These are phyloP conservation scores for Rugalucina vietnamica DNA, from an alignment of 2,888 invertebrate species.

Conservation along the genomic window DNA sequence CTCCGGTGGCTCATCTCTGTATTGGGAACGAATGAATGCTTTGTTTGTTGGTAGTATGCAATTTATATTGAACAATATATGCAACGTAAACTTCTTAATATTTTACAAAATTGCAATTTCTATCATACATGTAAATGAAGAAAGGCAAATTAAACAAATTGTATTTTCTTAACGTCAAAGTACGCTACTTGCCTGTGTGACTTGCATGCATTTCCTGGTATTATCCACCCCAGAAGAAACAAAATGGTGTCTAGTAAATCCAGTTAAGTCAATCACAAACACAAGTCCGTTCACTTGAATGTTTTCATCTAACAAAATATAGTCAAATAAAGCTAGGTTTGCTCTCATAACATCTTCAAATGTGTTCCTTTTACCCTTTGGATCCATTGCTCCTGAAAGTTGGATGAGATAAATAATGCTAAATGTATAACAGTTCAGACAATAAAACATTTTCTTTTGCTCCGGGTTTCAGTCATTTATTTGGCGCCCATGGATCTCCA, in stretches of 20 bases:
- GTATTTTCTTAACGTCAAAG: no score
- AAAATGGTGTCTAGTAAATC: slow-evolving; percentile 61
- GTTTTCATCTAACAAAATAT: slow-evolving; percentile 61
- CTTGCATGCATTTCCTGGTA: slow-evolving; percentile 57
- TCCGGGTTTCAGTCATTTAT: no score
- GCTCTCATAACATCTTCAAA: slow-evolving; percentile 63
- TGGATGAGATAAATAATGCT: background rate
- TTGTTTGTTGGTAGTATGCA: no score
- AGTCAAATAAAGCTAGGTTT: slow-evolving; percentile 59
- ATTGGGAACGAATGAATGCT: no score
- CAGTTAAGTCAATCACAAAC: slow-evolving; percentile 61
- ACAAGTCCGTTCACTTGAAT: slow-evolving; percentile 65
- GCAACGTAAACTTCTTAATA: no score
- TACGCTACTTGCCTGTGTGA: slow-evolving; percentile 51
- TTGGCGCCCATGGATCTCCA: no score
- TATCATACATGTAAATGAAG: background rate
- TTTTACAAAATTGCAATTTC: background rate
- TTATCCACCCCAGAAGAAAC: slow-evolving; percentile 59
- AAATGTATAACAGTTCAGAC: no score
- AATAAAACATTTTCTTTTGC: no score
- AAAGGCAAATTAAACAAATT: no score
- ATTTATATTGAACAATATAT: no score
- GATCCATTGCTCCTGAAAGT: slow-evolving; percentile 60
- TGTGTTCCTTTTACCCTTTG: slow-evolving; percentile 58
- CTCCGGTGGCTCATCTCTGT: no score